A percentile compares a stretch with the other conserved stretches of the same genome.
Evolutionary conservation across 2,113 vertebrate species (phyloP).

Genomic region (Apus apus): DNA sequence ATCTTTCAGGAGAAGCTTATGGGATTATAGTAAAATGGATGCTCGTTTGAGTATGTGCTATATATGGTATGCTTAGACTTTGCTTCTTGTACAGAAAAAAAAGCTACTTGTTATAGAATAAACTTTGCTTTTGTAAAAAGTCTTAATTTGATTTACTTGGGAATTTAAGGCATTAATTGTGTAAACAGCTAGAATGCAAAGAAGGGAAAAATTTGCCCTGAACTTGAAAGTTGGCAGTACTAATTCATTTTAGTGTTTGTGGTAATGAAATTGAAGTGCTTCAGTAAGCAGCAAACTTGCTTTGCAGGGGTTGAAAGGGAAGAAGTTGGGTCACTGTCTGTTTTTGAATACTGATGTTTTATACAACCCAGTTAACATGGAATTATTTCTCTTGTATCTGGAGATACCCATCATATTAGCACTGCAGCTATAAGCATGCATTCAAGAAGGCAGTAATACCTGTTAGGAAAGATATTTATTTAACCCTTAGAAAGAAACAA

Average conservation of each 20-base stretch:
- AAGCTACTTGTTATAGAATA: background rate
- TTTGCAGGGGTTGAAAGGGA: background rate
- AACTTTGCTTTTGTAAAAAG: background rate
- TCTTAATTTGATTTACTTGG: background rate
- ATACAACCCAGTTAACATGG: background rate
- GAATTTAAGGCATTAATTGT: background rate
- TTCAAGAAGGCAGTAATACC: background rate
- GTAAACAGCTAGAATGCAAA: background rate
- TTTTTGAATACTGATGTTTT: background rate
- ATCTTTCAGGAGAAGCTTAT: conserved; percentile 32
- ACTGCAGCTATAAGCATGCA: background rate
- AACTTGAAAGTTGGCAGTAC: background rate
- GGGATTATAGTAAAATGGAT: conserved; percentile 49
- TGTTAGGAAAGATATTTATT: background rate
- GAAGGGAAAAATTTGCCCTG: background rate
- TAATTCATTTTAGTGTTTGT: background rate
- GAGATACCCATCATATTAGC: background rate
- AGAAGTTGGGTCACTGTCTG: background rate
- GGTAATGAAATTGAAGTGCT: background rate
- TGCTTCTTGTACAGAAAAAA: background rate
- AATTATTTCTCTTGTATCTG: background rate
- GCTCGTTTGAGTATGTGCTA: background rate
- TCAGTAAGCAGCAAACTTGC: background rate
- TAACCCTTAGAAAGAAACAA: background rate
- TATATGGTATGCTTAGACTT: background rate